A percentile compares a stretch with the other conserved stretches of the same genome.
These are phyloP conservation scores for Crax fasciolata DNA, from an alignment of 2,797 vertebrate species.

Conservation along the genomic window DNA sequence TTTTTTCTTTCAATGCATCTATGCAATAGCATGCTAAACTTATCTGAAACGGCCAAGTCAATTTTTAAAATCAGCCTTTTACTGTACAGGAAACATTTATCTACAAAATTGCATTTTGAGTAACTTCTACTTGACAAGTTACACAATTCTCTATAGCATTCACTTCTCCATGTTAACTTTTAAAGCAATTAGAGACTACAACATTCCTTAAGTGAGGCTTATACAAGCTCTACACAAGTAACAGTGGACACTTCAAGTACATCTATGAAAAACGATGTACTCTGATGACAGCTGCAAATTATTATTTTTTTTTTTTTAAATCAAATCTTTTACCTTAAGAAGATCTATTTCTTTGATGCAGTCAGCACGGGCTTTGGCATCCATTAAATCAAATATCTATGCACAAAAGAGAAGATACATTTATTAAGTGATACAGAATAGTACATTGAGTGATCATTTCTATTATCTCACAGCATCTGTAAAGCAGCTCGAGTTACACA, in stretches of 20 bases:
- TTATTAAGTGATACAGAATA: conserved; percentile 8
- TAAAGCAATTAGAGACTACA: neutral
- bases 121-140: neutral
- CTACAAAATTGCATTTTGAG: neutral
- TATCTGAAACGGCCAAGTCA: rapidly evolving
- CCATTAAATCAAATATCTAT: conserved; percentile 99
- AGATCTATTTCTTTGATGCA: conserved; percentile 99
- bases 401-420: conserved; percentile 80
- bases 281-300: neutral
- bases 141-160: neutral
- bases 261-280: neutral
- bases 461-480: neutral
- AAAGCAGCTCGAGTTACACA: neutral
- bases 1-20: neutral
- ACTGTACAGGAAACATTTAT: neutral
- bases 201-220: neutral
- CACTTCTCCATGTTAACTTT: neutral
- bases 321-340: conserved; percentile 92
- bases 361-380: conserved; percentile 99
- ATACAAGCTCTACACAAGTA: neutral
- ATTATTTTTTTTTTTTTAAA: neutral
- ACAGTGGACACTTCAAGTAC: neutral
- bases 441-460: neutral
- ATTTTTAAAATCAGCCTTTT: neutral
- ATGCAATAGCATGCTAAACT: neutral